These are phyloP conservation scores for Leistus spinibarbis DNA, from an alignment of 2,888 invertebrate genomes.

Conservation along the genomic window DNA sequence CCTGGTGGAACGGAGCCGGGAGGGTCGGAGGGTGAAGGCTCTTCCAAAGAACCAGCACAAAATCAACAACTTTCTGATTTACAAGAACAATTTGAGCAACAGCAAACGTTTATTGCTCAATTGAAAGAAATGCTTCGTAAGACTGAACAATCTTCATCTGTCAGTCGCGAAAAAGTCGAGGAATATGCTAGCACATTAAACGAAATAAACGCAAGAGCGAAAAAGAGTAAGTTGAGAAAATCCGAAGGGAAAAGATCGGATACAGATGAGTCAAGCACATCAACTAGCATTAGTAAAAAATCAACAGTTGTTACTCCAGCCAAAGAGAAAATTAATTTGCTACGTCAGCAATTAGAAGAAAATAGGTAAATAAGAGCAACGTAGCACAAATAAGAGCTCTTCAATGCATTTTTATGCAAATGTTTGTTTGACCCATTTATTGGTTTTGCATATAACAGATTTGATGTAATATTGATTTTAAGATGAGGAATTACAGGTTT, in stretches of 20 bases:
- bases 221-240: constrained; percentile 48
- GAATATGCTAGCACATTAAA: constrained; percentile 56
- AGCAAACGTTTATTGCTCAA: constrained; percentile 55
- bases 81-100: constrained; percentile 55
- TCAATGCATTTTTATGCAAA: too few relatives aligned
- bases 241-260: constrained; percentile 40
- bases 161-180: constrained; percentile 56
- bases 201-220: constrained; percentile 53
- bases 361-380: constrained; percentile 54
- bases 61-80: constrained; percentile 52
- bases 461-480: too few relatives aligned
- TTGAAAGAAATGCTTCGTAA: constrained; percentile 57
- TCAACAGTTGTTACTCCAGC: constrained; percentile 54
- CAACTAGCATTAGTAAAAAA: constrained; percentile 38
- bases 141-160: constrained; percentile 52
- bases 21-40: constrained; percentile 48
- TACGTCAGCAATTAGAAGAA: constrained; percentile 62
- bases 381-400: constrained; percentile 10
- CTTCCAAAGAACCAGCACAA: constrained; percentile 41
- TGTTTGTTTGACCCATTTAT: too few relatives aligned
- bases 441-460: too few relatives aligned
- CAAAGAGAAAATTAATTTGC: constrained; percentile 60
- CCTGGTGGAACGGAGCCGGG: constrained; percentile 49
- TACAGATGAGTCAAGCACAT: constrained; percentile 28
- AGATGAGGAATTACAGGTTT: too few relatives aligned